A percentile compares a stretch with the other conserved stretches of the same genome.
Evolutionary conservation across 2,797 vertebrate species (phyloP).

Genomic region (Betta splendens): DNA sequence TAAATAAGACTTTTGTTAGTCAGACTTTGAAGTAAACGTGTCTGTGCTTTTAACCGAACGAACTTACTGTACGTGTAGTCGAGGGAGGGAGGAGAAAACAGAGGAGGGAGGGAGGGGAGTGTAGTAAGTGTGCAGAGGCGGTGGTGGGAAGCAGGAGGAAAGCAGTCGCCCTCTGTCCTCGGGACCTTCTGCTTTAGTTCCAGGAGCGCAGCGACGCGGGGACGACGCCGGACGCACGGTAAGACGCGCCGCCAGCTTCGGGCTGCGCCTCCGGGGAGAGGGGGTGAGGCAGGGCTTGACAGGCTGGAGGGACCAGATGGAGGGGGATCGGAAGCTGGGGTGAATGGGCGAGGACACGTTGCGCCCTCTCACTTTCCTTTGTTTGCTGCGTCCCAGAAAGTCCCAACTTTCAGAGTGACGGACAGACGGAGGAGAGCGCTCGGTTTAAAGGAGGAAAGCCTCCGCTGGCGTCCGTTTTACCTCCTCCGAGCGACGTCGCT

Average conservation of each 20-base stretch:
- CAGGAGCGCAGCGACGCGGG: not conserved
- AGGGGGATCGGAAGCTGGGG: slow-evolving; percentile 27
- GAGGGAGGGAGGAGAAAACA: slow-evolving; percentile 35
- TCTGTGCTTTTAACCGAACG: slow-evolving; percentile 5
- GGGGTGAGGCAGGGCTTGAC: not conserved
- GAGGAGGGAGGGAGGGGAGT: slow-evolving; percentile 36
- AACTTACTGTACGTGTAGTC: not conserved
- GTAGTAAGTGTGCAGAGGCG: slow-evolving; percentile 13
- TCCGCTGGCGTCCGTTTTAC: not conserved
- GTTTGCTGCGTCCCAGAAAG: slow-evolving; percentile 1
- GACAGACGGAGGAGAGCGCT: slow-evolving; percentile 1
- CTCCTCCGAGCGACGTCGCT: not conserved
- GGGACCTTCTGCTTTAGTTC: slow-evolving; percentile 4
- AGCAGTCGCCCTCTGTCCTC: slow-evolving; percentile 31
- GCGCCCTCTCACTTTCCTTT: not conserved
- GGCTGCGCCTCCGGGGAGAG: not conserved
- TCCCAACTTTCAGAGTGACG: slow-evolving; percentile 13
- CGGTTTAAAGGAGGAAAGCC: not conserved
- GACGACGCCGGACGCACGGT: slow-evolving; percentile 46
- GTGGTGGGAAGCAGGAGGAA: slow-evolving; percentile 31
- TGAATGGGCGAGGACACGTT: not conserved
- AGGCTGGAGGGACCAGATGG: slow-evolving; percentile 4
- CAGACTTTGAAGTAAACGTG: no score
- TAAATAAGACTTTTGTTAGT: not conserved
- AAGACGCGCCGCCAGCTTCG: slow-evolving; percentile 26